phyloP scores from a whole-genome alignment of 2,113 vertebrate species.

The Dinomys branickii region DNA sequence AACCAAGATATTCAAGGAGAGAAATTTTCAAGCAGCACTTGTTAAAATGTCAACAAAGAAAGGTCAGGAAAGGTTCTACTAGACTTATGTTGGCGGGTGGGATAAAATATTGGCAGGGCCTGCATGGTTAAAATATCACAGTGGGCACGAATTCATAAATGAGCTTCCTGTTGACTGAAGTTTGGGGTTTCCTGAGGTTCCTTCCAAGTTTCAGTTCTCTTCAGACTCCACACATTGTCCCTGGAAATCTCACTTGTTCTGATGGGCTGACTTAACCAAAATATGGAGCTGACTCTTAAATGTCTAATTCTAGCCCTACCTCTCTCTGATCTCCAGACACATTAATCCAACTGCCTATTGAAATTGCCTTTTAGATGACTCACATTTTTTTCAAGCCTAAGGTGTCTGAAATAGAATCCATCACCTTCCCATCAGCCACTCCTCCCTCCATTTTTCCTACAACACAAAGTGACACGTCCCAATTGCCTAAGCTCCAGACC shows the following conservation, averaged over 20 bases:
- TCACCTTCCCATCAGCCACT: conserved; percentile 65
- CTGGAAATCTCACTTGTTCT: not conserved
- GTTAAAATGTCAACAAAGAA: conserved; percentile 17
- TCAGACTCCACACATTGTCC: not conserved
- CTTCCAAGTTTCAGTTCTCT: conserved; percentile 27
- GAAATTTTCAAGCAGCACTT: not conserved
- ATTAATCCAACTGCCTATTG: conserved; percentile 71
- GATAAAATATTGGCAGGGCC: not conserved
- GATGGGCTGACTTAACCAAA: not conserved
- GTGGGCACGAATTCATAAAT: not conserved
- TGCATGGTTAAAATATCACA: not conserved
- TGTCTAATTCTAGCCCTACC: conserved; percentile 36
- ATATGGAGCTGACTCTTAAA: not conserved
- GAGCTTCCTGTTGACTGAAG: not conserved
- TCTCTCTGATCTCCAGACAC: conserved; percentile 63
- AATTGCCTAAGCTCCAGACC: conserved; percentile 36
- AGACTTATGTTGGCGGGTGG: not conserved
- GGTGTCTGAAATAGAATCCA: conserved; percentile 69
- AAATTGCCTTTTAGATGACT: conserved; percentile 58
- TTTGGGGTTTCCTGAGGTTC: not conserved
- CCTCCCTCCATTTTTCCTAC: conserved; percentile 61
- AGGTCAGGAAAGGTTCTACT: not conserved
- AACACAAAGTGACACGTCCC: conserved; percentile 48
- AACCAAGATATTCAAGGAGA: not conserved
- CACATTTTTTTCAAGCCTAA: conserved; percentile 59